phyloP scores from a whole-genome alignment of 2,113 vertebrate species.

The Felis catus region DNA sequence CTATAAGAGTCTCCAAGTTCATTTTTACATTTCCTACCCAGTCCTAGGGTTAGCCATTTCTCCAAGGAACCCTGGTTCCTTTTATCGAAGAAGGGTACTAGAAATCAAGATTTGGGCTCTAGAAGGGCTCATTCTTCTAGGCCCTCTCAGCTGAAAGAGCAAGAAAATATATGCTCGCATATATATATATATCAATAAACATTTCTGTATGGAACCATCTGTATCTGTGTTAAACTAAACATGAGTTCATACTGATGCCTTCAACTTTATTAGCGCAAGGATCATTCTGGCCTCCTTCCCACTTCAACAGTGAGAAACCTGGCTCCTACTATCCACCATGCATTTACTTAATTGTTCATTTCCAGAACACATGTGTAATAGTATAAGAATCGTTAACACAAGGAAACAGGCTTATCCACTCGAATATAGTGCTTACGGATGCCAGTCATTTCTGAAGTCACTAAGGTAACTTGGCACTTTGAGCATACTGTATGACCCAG shows the following conservation, averaged over 20 bases:
- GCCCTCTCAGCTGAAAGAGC: not conserved
- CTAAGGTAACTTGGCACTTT: not conserved
- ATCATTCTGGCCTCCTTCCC: not conserved
- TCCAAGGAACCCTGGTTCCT: not conserved
- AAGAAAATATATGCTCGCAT: not conserved
- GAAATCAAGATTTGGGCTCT: not conserved
- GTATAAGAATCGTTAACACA: not conserved
- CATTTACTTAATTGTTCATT: not conserved
- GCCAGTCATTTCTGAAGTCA: not conserved
- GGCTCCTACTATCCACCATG: not conserved
- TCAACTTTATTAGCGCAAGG: not conserved
- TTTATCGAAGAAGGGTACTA: not conserved
- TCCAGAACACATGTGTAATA: not conserved
- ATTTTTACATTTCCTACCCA: not conserved
- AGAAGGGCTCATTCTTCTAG: not conserved
- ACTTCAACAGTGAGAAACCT: not conserved
- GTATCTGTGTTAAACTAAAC: not conserved
- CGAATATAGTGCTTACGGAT: not conserved
- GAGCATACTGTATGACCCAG: not conserved
- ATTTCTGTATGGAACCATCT: not conserved
- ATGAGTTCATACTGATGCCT: not conserved
- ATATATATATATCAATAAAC: not conserved
- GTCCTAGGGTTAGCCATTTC: not conserved
- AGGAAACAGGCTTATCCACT: not conserved
- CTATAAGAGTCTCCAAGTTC: not conserved